These are phyloP conservation scores for Chiropotes sagulatus DNA, from an alignment of 2,797 vertebrate species.

Conservation along the genomic window DNA sequence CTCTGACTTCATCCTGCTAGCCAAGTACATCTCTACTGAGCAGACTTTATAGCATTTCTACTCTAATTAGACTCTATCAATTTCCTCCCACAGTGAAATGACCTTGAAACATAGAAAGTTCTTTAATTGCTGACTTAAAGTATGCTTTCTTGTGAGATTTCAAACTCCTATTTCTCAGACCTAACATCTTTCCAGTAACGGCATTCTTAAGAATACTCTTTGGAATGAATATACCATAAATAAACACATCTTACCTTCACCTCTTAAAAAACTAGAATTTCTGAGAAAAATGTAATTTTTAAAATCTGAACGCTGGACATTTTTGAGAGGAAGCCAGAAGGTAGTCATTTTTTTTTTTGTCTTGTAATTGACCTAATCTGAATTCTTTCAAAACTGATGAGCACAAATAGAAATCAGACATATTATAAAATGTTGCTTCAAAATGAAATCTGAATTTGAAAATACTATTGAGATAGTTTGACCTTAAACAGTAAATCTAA, in stretches of 20 bases:
- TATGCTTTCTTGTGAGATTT: slow-evolving; percentile 59
- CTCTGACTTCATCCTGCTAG: neutral
- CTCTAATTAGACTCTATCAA: slow-evolving; percentile 68
- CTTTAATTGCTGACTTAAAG: slow-evolving; percentile 46
- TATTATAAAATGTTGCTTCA: neutral
- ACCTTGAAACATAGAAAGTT: slow-evolving; percentile 68
- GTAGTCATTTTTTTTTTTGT: neutral
- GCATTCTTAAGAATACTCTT: slow-evolving; percentile 18
- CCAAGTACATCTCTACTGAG: slow-evolving; percentile 13
- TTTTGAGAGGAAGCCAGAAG: neutral
- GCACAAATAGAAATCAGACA: neutral
- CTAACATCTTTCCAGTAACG: neutral
- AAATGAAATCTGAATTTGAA: neutral
- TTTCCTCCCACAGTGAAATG: slow-evolving; percentile 70
- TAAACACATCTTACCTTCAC: slow-evolving; percentile 13
- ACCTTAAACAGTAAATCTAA: neutral
- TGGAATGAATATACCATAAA: neutral
- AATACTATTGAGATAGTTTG: neutral
- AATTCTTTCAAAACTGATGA: neutral
- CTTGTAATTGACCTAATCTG: neutral
- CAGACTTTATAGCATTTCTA: slow-evolving; percentile 44
- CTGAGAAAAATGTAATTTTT: neutral
- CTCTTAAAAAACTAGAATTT: neutral
- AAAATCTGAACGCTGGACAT: neutral
- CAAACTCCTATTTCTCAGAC: neutral